phyloP scores from a whole-genome alignment of 23 tunicate genomes.

The Diplosoma virens region DNA sequence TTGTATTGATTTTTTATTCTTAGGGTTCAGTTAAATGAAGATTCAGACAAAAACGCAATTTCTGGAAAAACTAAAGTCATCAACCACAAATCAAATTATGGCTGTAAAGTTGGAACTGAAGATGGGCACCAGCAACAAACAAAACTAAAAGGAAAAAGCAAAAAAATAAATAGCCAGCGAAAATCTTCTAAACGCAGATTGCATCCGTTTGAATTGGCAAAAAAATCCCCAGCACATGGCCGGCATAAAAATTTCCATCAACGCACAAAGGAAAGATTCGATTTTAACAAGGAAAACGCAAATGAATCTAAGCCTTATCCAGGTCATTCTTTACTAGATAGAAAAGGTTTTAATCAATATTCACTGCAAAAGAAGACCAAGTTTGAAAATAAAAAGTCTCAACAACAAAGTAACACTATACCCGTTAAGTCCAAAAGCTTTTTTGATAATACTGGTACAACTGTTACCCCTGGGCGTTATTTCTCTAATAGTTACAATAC shows the following conservation, averaged over 20 bases:
- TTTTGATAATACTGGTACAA: background rate
- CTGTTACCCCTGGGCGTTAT: background rate
- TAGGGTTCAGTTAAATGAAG: no score
- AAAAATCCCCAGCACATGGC: constrained; percentile 9
- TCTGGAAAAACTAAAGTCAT: no score
- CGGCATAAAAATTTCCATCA: background rate
- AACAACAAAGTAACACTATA: background rate
- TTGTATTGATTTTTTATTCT: no score
- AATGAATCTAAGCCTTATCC: background rate
- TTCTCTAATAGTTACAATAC: background rate
- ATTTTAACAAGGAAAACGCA: constrained; percentile 23
- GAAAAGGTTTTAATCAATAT: no score
- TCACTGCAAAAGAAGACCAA: background rate
- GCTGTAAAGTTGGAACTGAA: background rate
- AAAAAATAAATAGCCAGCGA: constrained; percentile 1
- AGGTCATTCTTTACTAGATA: no score
- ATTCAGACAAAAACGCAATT: no score
- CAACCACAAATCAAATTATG: background rate
- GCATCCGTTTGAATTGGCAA: constrained; percentile 18
- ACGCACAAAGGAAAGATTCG: constrained; percentile 2
- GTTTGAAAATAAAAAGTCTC: background rate
- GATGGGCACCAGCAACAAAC: background rate
- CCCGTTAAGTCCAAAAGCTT: background rate
- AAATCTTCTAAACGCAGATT: background rate
- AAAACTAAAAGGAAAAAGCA: background rate